phyloP scores from a whole-genome alignment of 2,797 vertebrate species.

The Sebastes diaconus region DNA sequence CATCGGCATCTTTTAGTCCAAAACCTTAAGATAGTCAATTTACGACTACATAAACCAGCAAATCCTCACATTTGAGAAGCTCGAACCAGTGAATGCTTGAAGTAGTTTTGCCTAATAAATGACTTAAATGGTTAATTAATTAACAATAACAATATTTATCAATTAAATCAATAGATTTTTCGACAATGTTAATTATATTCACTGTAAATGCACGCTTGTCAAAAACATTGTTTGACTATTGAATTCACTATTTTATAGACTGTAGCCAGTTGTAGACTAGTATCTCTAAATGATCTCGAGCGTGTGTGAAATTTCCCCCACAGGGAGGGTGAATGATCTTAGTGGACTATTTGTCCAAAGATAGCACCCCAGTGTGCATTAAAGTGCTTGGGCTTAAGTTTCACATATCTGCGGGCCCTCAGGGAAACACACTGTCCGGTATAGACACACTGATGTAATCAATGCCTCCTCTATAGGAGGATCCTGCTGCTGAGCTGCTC shows the following conservation, averaged over 20 bases:
- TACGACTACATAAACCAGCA: not conserved
- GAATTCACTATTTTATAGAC: not conserved
- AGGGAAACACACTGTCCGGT: conserved; percentile 42
- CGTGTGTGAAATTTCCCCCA: not conserved
- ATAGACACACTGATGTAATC: conserved; percentile 66
- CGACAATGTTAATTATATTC: not conserved
- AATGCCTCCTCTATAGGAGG: conserved; percentile 66
- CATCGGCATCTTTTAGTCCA: not conserved
- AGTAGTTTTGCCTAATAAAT: not conserved
- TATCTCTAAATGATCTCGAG: not conserved
- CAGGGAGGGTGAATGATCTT: not conserved
- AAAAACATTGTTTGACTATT: not conserved
- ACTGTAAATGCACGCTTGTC: not conserved
- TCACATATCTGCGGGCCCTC: conserved; percentile 35
- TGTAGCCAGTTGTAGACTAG: not conserved
- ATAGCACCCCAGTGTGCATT: conserved; percentile 48
- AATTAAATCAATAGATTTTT: not conserved
- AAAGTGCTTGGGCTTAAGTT: conserved; percentile 50
- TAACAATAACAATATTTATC: not conserved
- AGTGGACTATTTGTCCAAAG: conserved; percentile 44
- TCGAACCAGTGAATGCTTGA: not conserved
- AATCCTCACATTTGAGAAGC: not conserved
- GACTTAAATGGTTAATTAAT: not conserved
- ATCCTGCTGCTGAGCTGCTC: conserved; percentile 54
- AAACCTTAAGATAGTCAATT: not conserved